Conservation (phyloP, 2,797 vertebrate genomes). For the Dromococcyx pavoninus region DNA sequence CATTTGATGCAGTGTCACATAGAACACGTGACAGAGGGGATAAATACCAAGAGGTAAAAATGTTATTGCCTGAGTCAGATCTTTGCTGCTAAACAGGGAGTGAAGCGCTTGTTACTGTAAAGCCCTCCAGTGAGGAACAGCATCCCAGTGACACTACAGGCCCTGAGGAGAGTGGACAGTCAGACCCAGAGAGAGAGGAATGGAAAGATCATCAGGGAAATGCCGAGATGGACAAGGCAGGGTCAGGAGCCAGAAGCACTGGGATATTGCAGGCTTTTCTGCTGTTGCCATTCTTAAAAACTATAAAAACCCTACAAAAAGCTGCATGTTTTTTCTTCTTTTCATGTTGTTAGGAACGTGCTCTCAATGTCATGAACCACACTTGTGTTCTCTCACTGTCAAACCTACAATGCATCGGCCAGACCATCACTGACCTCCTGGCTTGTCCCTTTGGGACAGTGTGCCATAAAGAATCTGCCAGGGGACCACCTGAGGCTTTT, state of each 20-base stretch:
- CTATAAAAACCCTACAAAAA: not conserved
- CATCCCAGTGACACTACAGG: fast-evolving
- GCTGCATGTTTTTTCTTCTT: not conserved
- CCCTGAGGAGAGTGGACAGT: fast-evolving
- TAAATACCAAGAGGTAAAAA: not conserved
- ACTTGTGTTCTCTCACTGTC: not conserved
- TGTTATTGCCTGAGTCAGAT: not conserved
- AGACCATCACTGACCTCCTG: not conserved
- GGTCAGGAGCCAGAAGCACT: not conserved
- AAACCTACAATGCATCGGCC: not conserved
- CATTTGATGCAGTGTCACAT: not conserved
- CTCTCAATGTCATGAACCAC: not conserved
- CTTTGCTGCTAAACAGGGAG: not conserved
- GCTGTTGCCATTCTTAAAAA: not conserved
- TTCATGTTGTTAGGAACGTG: not conserved
- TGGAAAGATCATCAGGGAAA: not conserved
- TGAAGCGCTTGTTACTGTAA: not conserved
- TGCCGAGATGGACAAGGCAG: not conserved
- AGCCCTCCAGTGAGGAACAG: not conserved
- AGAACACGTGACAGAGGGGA: not conserved
- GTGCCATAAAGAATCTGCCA: not conserved
- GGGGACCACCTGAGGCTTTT: not conserved
- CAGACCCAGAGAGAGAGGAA: not conserved
- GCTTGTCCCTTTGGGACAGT: not conserved
- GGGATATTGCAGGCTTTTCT: not conserved